Percentiles rank a stretch among this genome's conserved stretches.
Conservation (phyloP, 92 coral and sea anemone genomes). For the Paramuricea clavata region DNA sequence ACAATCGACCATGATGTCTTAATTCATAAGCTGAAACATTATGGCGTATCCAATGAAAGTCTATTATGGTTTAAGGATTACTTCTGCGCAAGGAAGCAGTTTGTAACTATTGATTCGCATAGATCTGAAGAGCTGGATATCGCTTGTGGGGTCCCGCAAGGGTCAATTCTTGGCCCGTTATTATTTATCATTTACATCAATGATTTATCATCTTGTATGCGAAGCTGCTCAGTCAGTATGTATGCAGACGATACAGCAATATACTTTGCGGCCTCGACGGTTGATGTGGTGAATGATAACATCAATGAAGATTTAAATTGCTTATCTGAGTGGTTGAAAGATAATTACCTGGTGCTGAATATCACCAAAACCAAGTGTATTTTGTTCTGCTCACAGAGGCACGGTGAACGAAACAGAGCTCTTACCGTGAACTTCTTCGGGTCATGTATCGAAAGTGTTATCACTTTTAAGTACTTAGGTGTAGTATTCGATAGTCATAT, state of each 20-base stretch:
- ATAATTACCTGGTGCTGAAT: conserved; percentile 45
- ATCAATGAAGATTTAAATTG: conserved; percentile 45
- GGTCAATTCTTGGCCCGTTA: conserved; percentile 56
- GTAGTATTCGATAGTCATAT: background rate
- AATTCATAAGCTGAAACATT: conserved; percentile 43
- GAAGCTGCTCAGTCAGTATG: conserved; percentile 49
- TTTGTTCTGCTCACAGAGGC: conserved; percentile 11
- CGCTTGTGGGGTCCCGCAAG: conserved; percentile 52
- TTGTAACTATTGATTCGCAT: conserved; percentile 56
- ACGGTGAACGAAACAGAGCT: conserved; percentile 7
- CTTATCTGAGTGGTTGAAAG: conserved; percentile 44
- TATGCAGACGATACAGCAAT: conserved; percentile 54
- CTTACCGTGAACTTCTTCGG: background rate
- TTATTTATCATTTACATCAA: conserved; percentile 40
- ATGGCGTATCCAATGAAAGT: conserved; percentile 56
- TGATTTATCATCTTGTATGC: conserved; percentile 35
- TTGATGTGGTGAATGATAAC: conserved; percentile 17
- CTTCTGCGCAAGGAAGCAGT: conserved; percentile 56
- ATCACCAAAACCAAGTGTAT: conserved; percentile 40
- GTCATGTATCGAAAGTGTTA: conserved; percentile 1
- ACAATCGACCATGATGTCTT: conserved; percentile 57
- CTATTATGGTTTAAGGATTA: conserved; percentile 62
- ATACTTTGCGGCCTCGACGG: conserved; percentile 24
- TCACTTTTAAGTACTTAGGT: background rate
- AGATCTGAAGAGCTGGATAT: conserved; percentile 56